Conservation (phyloP, 2,888 invertebrate genomes). For the Eupithecia tripunctaria region DNA sequence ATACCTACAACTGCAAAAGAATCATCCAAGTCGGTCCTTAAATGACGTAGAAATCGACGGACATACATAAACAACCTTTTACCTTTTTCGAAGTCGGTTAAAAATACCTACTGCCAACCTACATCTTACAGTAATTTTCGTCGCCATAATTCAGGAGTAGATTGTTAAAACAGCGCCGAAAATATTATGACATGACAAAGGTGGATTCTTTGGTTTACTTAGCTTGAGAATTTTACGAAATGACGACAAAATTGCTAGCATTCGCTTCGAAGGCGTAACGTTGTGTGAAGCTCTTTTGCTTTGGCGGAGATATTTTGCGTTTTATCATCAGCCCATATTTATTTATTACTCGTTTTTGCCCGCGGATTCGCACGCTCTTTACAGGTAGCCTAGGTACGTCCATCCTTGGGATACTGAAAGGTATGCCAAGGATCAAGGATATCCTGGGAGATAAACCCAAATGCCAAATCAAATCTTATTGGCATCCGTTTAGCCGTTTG, state of each 20-base stretch:
- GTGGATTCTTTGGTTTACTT: slow-evolving; percentile 50
- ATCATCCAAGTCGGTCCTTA: too few relatives aligned
- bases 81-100: too few relatives aligned
- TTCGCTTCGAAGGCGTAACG: slow-evolving; percentile 39
- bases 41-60: too few relatives aligned
- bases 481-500: too few relatives aligned
- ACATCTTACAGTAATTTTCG: not conserved
- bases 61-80: too few relatives aligned
- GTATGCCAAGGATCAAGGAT: too few relatives aligned
- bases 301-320: not conserved
- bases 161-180: slow-evolving; percentile 34
- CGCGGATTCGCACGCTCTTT: not conserved
- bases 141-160: slow-evolving; percentile 6
- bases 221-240: slow-evolving; percentile 43
- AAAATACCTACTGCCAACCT: not conserved
- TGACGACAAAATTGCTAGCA: slow-evolving; percentile 52
- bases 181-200: slow-evolving; percentile 57
- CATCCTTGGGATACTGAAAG: too few relatives aligned
- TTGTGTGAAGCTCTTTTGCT: not conserved
- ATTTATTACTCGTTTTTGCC: not conserved
- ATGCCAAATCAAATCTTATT: too few relatives aligned
- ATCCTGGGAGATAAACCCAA: too few relatives aligned
- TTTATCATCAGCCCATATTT: slow-evolving; percentile 1
- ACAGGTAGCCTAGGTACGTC: too few relatives aligned
- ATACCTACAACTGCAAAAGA: too few relatives aligned